Evolutionary conservation across 2,113 vertebrate species (phyloP), one percentile per base, ranked within the genome.

Genomic region (Plectropomus leopardus): DNA sequence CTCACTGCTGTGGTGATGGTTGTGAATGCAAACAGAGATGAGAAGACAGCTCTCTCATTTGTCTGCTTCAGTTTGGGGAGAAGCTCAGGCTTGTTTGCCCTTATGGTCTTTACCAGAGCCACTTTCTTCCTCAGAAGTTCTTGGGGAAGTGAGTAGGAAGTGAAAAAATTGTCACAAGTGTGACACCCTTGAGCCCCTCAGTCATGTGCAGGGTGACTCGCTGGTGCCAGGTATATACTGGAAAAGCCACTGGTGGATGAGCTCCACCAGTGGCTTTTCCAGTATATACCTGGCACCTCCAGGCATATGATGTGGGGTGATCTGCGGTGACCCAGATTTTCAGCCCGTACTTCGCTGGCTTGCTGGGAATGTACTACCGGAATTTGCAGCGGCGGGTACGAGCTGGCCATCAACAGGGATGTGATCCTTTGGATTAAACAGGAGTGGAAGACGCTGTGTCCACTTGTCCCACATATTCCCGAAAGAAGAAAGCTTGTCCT

Each of bases 61-160:
- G 7, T 47, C 69, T 57, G 53, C 17, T 45, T 57, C 10, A 71
- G 10, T 58, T 15, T 71, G 21, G 63, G 47, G 15, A 59, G 69
- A 21, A 72, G n/a, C 63, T 66, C 59, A 51, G 76, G 68, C 28
- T 68, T 69, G 63, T 76, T 80, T 59, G 15, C 58, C 32, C 69
- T 45, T n/a, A 84, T 72, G 13, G 11, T 80, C 21, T 61, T 23
- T 19, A 60, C 24, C 72, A 76, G 26, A n/a, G 72, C 67, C 28
- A 69, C 21, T 50, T 77, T 70, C n/a, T 36, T 30, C 67, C 17
- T 36, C 15, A 63, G 24, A n/a, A 54, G 47, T 48, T 64, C 44
- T 55, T 72, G 70, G 17, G 9, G n/a, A 40, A 74, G 58, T 16
- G 69, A 30, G 21, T 24, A 59, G 19, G 54, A 72, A 47, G 55